Base-by-base conservation (phyloP, 2,797 vertebrate species). In the Eulemur coronatus region DNA sequence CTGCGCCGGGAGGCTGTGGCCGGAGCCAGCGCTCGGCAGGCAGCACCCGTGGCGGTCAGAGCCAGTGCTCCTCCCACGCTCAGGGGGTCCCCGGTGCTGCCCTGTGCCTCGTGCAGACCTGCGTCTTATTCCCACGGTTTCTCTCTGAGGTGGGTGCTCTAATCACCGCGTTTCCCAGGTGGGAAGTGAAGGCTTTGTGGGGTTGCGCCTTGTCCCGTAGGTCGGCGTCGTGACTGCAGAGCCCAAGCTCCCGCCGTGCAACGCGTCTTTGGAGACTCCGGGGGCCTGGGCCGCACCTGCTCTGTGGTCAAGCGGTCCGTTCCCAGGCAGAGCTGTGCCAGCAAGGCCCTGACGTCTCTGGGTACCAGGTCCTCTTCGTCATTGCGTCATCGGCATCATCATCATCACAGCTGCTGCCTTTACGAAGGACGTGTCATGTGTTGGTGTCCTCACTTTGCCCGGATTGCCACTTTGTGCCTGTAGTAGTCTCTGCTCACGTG, bases 191-290 rank as follows among this genome's bases (percentile, higher is more conserved):
- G 57, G 57, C 76, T 55, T 79, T 24, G n/a, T 22, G 38, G 65
- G 46, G 13, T 35, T 12, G 7, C 4, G 17, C 28, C 30, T 57
- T 24, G 11, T 41, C 72, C 28, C 4, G 59, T 7, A 17, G 12
- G 50, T 79, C 52, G 30, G 9, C 3, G 4, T 55, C 30, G 26
- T 33, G 50, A 4, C 48, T 26, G 4, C 18, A 67, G 69, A 59
- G 26, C 22, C n/a, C 0, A 1, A 2, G 46, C 18, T 4, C 18
- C 43, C 26, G 35, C 38, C 0, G 0, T 33, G 2, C 20, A 48
- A 18, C 57, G 33, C 15, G 0, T 43, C 41, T 17, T 38, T 7
- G 0, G 80, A 48, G 73, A 65, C 35, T 50, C 35, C 1, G 17
- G 7, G 28, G 48, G 13, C 38, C 35, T 35, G 38, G 57, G 73